Evolutionary conservation across 1,140 invertebrate genomes (phyloP), one percentile per base, ranked within the genome.

Genomic region (Anoplolepis gracilipes): DNA sequence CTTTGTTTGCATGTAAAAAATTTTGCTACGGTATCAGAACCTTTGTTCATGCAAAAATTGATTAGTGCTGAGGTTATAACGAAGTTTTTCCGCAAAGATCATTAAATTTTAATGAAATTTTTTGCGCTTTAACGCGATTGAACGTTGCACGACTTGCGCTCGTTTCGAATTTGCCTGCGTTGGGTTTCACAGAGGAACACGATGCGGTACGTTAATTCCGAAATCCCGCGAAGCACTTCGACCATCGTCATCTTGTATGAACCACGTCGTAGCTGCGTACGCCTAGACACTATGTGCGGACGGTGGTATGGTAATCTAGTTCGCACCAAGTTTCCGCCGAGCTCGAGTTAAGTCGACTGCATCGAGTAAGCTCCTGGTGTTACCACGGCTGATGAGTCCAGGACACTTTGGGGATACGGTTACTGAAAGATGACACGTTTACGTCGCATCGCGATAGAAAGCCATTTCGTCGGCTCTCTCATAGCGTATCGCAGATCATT

Each of bases 311-410:
- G 53, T 88, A 89, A 89, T 89, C 88, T 88, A 89, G 87, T 89
- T 89, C 65, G 53, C 49, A 72, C 76, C 49, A 89, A 89, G 87
- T 89, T 86, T 86, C 84, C 61, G 53, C 72, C 77, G 65, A 84
- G 87, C 72, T 88, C 62, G 62, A 55, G 87, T 88, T 89, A 89
- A 89, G 88, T 89, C 88, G 70, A 70, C 62, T 81, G 84, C 59
- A 33, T 55, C n/a, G 87, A 55, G 85, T 89, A 89, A 89, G 87
- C 87, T 39, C 87, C 65, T 16, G 84, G 87, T 86, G 87, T 89
- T 89, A 89, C 84, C 77, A 36, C 72, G 64, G 87, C 49, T 89
- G 88, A 89, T 89, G 88, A 88, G 87, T 86, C 84, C 72, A 77
- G 77, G 73, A 59, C 53, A 86, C 87, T 59, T 61, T 69, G 57